Percentiles rank a stretch among this genome's conserved stretches.
Evolutionary conservation across 2,113 vertebrate genomes (phyloP).

Genomic region (Lanius ludovicianus): DNA sequence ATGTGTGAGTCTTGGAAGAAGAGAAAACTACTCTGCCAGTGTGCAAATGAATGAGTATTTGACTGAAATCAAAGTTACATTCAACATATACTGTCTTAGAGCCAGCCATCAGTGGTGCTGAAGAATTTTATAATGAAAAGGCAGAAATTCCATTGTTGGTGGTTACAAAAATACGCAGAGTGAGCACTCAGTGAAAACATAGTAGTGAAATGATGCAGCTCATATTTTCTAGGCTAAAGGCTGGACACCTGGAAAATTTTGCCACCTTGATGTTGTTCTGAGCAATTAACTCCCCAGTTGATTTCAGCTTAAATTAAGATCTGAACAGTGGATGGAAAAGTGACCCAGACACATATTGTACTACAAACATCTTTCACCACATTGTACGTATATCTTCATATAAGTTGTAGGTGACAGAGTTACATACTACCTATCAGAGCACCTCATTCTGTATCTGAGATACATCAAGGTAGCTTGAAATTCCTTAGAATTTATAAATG

Average conservation of each 20-base stretch:
- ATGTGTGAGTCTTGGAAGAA: neutral
- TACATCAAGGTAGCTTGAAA: neutral
- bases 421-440: neutral
- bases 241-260: neutral
- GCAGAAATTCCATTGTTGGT: neutral
- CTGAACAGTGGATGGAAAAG: neutral
- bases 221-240: neutral
- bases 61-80: neutral
- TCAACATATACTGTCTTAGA: neutral
- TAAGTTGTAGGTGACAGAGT: neutral
- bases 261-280: neutral
- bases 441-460: neutral
- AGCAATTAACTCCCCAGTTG: neutral
- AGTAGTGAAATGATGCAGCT: neutral
- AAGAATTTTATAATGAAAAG: neutral
- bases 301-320: neutral
- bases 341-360: neutral
- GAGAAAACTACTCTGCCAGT: neutral
- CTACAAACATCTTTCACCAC: neutral
- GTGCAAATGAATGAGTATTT: neutral
- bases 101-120: neutral
- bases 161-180: neutral
- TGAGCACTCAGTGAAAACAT: neutral
- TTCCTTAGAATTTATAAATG: neutral
- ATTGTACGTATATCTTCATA: neutral